Conservation (phyloP, 2,113 vertebrate genomes). For the Tapirus terrestris region DNA sequence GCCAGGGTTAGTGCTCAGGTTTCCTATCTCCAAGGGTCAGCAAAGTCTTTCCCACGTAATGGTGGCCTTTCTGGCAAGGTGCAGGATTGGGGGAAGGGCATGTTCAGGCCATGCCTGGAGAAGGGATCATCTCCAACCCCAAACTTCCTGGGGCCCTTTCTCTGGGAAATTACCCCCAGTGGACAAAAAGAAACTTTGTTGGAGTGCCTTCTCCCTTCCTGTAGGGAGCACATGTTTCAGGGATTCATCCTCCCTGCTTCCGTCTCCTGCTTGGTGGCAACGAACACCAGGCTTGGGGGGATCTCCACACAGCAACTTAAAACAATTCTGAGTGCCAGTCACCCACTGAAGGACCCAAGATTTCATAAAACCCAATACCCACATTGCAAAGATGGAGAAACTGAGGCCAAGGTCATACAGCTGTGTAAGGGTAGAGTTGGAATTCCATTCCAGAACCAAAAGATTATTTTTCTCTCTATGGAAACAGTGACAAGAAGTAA, state of each 20-base stretch:
- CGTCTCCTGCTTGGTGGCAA: not conserved
- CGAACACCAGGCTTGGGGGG: not conserved
- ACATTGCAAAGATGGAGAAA: not conserved
- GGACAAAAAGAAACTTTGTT: not conserved
- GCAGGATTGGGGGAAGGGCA: not conserved
- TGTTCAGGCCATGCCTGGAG: not conserved
- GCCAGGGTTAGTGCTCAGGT: not conserved
- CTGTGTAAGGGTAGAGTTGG: not conserved
- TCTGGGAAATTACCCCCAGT: not conserved
- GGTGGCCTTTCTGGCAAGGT: not conserved
- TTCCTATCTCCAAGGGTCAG: not conserved
- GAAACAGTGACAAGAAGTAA: not conserved
- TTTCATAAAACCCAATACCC: not conserved
- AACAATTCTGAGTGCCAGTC: not conserved
- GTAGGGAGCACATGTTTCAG: rapidly evolving
- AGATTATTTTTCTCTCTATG: not conserved
- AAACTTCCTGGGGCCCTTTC: not conserved
- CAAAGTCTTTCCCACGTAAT: not conserved
- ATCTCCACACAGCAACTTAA: not conserved
- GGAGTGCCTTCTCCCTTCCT: not conserved
- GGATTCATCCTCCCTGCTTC: not conserved
- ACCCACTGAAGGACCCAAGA: not conserved
- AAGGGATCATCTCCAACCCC: not conserved
- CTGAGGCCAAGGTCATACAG: not conserved
- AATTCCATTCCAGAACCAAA: not conserved